These are phyloP conservation scores for Lysandra bellargus DNA, from an alignment of 2,888 invertebrate species.

Conservation along the genomic window DNA sequence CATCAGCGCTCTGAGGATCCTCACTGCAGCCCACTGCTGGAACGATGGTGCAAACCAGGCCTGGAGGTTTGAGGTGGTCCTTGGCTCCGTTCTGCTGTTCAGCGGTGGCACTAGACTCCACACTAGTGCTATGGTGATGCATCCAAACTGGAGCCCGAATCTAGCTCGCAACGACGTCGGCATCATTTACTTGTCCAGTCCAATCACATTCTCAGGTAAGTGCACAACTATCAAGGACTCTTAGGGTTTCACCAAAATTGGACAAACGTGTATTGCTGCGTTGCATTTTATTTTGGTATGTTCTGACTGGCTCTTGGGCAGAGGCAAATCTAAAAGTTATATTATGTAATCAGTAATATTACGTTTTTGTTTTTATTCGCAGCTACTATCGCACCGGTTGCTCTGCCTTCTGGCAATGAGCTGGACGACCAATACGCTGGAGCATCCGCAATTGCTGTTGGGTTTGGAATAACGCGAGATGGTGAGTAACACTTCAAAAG, in stretches of 20 bases:
- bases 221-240: constrained; percentile 33
- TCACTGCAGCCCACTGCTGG: constrained; percentile 66
- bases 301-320: too few species aligned
- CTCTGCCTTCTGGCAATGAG: constrained; percentile 45
- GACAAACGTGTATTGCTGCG: not conserved
- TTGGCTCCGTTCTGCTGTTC: constrained; percentile 54
- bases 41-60: constrained; percentile 56
- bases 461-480: constrained; percentile 50
- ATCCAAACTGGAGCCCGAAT: constrained; percentile 50
- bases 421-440: constrained; percentile 48
- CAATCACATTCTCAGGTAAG: constrained; percentile 49
- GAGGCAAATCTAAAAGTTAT: not conserved
- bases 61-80: constrained; percentile 53
- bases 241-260: not conserved
- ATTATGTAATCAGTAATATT: not conserved
- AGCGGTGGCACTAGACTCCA: constrained; percentile 51
- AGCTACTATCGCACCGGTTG: constrained; percentile 40
- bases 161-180: constrained; percentile 54
- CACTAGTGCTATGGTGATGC: constrained; percentile 47
- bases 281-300: not conserved
- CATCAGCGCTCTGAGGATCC: constrained; percentile 45
- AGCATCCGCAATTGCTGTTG: constrained; percentile 51
- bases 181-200: constrained; percentile 48
- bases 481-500: constrained; percentile 35
- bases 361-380: constrained; percentile 28